Conservation (phyloP, 1,140 invertebrate species). For the Colletes gigas region DNA sequence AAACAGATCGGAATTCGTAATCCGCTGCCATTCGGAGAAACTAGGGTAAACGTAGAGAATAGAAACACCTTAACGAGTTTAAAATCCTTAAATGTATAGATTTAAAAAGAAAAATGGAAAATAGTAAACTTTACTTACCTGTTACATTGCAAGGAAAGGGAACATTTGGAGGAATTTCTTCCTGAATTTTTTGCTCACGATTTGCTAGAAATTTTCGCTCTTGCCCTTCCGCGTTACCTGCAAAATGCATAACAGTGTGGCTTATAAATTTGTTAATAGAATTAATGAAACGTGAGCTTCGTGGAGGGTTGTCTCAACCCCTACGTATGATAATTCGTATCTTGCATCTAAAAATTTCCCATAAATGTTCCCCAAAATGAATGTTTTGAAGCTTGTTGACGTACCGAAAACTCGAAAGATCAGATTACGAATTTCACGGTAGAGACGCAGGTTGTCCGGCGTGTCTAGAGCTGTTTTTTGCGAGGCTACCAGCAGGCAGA, state of each 20-base stretch:
- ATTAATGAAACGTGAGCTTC: no score
- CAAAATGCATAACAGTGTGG: background rate
- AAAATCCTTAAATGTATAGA: no score
- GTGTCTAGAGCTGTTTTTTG: slow-evolving; percentile 65
- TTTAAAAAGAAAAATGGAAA: background rate
- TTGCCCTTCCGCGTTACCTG: slow-evolving; percentile 61
- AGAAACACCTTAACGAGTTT: no score
- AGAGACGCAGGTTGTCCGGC: slow-evolving; percentile 44
- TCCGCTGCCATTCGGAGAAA: no score
- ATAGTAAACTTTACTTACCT: slow-evolving; percentile 54
- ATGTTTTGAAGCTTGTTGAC: slow-evolving; percentile 5
- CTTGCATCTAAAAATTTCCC: no score
- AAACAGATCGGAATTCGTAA: no score
- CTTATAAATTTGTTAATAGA: no score
- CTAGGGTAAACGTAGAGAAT: no score
- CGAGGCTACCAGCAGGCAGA: background rate
- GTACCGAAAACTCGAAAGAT: slow-evolving; percentile 55
- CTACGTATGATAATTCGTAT: no score
- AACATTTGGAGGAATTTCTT: slow-evolving; percentile 36
- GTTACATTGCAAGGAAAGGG: slow-evolving; percentile 76
- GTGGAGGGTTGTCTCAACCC: no score
- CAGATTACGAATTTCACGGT: slow-evolving; percentile 56
- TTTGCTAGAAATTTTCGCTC: slow-evolving; percentile 30
- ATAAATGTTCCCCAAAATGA: no score
- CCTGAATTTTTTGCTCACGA: slow-evolving; percentile 54